Evolutionary conservation across 2,888 invertebrate genomes (phyloP), one percentile per base, ranked within the genome.

Genomic region (Anoplius nigerrimus): DNA sequence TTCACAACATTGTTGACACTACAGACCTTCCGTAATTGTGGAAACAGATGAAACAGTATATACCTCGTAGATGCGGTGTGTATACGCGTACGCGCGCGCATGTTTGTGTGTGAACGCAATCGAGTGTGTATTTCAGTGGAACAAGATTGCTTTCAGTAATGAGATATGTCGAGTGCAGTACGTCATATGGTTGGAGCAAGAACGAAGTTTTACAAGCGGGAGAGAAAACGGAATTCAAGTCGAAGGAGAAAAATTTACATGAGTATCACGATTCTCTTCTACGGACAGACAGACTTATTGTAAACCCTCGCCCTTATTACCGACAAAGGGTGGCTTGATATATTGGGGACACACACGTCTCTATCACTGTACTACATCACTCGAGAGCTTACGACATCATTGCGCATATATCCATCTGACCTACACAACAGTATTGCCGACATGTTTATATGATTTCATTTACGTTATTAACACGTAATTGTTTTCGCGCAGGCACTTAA

Each of bases 401-500:
- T 3, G 34, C 34, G 34, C 34, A 34, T 34, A 34, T 34, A 54
- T 74, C 67, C 67, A 59, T 69, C 57, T 59, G 54, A 75, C 75
- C 75, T 78, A 75, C 69, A 81, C 46, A 71, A 80, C 80, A 78
- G 77, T 80, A 79, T 79, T 81, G 76, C 78, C 83, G 80, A 81
- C 78, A 73, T 74, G 71, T 78, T 53, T 72, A 65, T 71, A 66
- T 63, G 53, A 75, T 69, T 51, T 69, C 70, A 73, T 65, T 71
- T 71, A 59, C 27, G 55, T 79, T 24, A 13, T 22, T 34, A 34
- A 34, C 11, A 34, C 34, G 22, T 22, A 48, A 46, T 78, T 78
- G 72, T 76, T 71, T 78, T 81, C 80, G 78, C 79, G 82, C 83
- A 87, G 87, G 87, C 87, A 87, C 84, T 87, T 84, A 76, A 83